phyloP scores from a whole-genome alignment of 2,113 vertebrate genomes.

The Cichladusa arquata region DNA sequence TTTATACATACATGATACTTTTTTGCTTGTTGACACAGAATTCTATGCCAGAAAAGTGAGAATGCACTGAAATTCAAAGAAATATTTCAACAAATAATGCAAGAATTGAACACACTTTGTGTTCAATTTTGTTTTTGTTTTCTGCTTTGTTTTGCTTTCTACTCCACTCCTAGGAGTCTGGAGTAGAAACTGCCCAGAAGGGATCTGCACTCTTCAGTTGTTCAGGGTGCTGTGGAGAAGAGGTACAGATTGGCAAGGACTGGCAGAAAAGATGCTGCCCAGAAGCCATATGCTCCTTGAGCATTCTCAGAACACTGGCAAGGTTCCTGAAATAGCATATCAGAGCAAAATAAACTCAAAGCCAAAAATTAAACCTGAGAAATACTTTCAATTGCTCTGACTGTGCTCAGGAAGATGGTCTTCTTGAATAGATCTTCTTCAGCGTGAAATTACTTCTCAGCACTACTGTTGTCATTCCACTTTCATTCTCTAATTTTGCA shows the following conservation, averaged over 20 bases:
- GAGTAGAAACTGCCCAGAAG: not conserved
- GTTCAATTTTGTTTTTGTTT: no score
- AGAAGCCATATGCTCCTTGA: not conserved
- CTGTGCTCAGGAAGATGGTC: not conserved
- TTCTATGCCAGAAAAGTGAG: not conserved
- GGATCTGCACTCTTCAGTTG: accelerated
- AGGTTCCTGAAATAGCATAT: not conserved
- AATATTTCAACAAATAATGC: not conserved
- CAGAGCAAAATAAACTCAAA: not conserved
- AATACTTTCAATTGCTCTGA: not conserved
- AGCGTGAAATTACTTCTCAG: not conserved
- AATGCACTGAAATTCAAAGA: not conserved
- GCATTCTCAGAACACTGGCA: not conserved
- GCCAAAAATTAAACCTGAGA: not conserved
- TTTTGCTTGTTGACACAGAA: not conserved
- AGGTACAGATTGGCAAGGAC: accelerated
- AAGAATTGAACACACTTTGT: not conserved
- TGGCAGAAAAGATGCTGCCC: not conserved
- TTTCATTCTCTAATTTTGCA: not conserved
- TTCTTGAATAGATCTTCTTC: not conserved
- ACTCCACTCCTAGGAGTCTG: not conserved
- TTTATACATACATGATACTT: not conserved
- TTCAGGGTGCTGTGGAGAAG: not conserved
- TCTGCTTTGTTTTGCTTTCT: no score
- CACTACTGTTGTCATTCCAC: not conserved